Base-by-base conservation (phyloP, 2,888 invertebrate genomes). In the Uloborus plumipes region DNA sequence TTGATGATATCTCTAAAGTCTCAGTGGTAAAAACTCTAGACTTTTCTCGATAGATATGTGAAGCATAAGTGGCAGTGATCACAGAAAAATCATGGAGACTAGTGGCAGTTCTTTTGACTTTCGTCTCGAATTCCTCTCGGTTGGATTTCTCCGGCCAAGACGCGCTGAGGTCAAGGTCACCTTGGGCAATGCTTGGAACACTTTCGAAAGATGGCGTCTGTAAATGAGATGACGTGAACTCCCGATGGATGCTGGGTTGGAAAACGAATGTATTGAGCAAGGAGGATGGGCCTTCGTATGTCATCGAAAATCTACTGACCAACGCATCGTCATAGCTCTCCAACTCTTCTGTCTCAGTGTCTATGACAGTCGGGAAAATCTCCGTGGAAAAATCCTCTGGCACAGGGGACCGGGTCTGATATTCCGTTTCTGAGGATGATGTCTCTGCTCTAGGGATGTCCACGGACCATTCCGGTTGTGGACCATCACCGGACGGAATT, bases 41-140 rank as follows among this genome's bases (percentile, higher is more conserved):
- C 9, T 39, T 55, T 39, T 74, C 74, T 11, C 22, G 31, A n/a
- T 65, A 67, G 22, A 83, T 72, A 49, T 83, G 67, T 18, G 77
- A 73, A n/a, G 83, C 69, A n/a, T 69, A 83, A 62, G 77, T 69
- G 83, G 77, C 83, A 83, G 83, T 83, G 77, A 77, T 58, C 16
- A 83, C 73, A 47, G 53, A 59, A 61, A 61, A 71, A 11, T 59
- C 20, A n/a, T 76, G 66, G 7, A 26, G 26, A 9, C 14, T 18
- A 0, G 65, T 39, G 39, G 7, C 55, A 55, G 55, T 55, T 20
- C n/a, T 55, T 39, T 39, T 39, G 39, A 39, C 39, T 11, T 39
- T 39, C 39, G 9, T 39, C 9, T 39, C 39, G 9, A 39, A 39
- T 39, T 39, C 39, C 9, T 39, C 70, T 78, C 9, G 71, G 64